These are phyloP conservation scores for Poeciliopsis turrubarensis DNA, from an alignment of 2,113 vertebrate genomes.

Conservation along the genomic window DNA sequence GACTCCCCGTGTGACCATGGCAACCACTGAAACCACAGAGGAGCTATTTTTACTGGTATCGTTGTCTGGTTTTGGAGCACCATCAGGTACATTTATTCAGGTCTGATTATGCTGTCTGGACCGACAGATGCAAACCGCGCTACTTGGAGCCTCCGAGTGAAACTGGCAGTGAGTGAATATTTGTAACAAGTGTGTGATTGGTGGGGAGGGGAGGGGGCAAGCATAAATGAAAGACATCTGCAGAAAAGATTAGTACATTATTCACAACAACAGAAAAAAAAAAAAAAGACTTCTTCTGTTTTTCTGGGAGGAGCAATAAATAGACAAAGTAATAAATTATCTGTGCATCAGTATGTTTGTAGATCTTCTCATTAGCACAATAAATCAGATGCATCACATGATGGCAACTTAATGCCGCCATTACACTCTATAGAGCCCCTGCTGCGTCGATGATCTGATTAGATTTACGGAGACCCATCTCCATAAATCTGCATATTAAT, in stretches of 20 bases:
- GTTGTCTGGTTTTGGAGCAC: slow-evolving; percentile 22
- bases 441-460: slow-evolving; percentile 55
- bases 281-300: neutral
- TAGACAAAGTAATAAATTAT: slow-evolving; percentile 8
- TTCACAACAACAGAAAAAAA: neutral
- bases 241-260: neutral
- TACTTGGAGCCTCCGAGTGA: slow-evolving; percentile 4
- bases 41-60: slow-evolving; percentile 50
- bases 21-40: slow-evolving; percentile 48
- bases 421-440: slow-evolving; percentile 29
- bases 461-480: slow-evolving; percentile 40
- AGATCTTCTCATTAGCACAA: slow-evolving; percentile 37
- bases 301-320: slow-evolving; percentile 26
- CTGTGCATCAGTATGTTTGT: slow-evolving; percentile 1
- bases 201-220: no score
- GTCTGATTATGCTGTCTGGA: slow-evolving; percentile 34
- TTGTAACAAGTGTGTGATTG: neutral
- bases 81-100: slow-evolving; percentile 19
- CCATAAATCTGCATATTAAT: slow-evolving; percentile 59
- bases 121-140: slow-evolving; percentile 4
- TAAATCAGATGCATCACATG: slow-evolving; percentile 38
- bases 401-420: slow-evolving; percentile 37
- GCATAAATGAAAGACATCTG: neutral
- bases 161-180: neutral
- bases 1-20: slow-evolving; percentile 47